phyloP scores from a whole-genome alignment of 2,113 vertebrate genomes.

The Leucopternis melanops region DNA sequence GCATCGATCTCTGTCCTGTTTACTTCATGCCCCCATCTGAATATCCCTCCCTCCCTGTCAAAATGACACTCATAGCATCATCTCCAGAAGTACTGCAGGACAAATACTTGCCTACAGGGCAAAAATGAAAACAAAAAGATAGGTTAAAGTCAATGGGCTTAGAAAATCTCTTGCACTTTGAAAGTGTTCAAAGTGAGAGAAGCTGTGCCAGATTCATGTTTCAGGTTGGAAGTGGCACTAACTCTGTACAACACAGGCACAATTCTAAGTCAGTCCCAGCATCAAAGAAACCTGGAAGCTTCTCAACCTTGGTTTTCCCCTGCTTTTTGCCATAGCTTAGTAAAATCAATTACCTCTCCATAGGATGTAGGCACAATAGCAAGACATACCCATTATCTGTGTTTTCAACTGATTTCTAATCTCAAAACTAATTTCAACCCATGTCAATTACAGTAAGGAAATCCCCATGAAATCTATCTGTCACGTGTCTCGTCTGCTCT shows the following conservation, averaged over 20 bases:
- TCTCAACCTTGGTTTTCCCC: not conserved
- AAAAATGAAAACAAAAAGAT: not conserved
- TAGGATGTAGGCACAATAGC: not conserved
- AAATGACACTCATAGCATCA: not conserved
- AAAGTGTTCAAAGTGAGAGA: not conserved
- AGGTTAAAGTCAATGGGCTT: not conserved
- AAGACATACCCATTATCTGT: not conserved
- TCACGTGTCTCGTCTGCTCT: not conserved
- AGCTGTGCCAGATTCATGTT: not conserved
- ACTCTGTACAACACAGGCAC: not conserved
- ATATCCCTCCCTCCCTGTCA: not conserved
- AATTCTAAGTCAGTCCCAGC: not conserved
- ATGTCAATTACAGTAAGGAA: not conserved
- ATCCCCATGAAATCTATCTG: not conserved
- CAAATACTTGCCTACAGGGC: not conserved
- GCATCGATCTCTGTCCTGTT: not conserved
- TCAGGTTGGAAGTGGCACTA: not conserved
- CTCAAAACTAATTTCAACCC: not conserved
- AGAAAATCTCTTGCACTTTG: not conserved
- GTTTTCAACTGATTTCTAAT: not conserved
- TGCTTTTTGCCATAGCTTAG: not conserved
- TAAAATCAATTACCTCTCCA: not conserved
- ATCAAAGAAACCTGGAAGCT: not conserved
- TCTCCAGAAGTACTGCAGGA: not conserved
- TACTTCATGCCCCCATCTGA: not conserved